Evolutionary conservation across 2,113 vertebrate species (phyloP).

Genomic region (Cinclus cinclus): DNA sequence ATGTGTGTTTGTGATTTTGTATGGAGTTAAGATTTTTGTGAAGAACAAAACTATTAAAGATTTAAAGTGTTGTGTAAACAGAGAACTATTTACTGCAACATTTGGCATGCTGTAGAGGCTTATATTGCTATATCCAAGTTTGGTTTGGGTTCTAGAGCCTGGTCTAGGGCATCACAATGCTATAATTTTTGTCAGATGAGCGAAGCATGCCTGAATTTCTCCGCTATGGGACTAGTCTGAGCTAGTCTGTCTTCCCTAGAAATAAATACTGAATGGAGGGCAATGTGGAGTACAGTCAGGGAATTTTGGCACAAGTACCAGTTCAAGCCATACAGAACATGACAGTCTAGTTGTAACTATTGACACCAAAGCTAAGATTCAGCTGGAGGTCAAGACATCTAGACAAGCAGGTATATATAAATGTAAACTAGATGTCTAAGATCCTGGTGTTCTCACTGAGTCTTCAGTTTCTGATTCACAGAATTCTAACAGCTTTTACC

Average conservation of each 20-base stretch:
- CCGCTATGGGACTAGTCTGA: background rate
- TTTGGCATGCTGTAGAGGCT: background rate
- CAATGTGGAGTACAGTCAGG: background rate
- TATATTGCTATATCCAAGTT: background rate
- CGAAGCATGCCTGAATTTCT: background rate
- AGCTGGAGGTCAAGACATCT: background rate
- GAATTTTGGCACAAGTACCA: background rate
- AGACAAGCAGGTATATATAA: background rate
- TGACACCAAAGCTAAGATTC: background rate
- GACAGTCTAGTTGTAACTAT: background rate
- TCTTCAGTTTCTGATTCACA: background rate
- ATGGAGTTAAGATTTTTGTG: background rate
- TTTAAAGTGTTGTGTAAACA: background rate
- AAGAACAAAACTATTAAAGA: background rate
- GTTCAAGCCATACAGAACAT: background rate
- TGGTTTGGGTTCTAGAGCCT: background rate
- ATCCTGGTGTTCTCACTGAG: background rate
- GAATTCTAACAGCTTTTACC: background rate
- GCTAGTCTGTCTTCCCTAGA: background rate
- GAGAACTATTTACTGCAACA: background rate
- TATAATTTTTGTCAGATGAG: background rate
- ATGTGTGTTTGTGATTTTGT: background rate
- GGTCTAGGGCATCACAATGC: background rate
- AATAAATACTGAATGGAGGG: background rate
- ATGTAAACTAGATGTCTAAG: background rate